Evolutionary conservation across 2,888 invertebrate species (phyloP).

Genomic region (Melinaea menophilus): DNA sequence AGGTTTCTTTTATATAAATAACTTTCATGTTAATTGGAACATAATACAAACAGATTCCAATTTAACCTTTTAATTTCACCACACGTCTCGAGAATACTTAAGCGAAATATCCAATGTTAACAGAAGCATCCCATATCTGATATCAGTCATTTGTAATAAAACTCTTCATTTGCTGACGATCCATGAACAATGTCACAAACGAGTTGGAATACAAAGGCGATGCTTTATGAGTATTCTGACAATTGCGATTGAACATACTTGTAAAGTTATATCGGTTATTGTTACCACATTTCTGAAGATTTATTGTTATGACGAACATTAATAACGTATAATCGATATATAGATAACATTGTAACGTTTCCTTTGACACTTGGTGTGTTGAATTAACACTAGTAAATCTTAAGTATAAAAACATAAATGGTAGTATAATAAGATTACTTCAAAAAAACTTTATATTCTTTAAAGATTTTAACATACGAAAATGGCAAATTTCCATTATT

Average conservation of each 20-base stretch:
- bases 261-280: conserved; percentile 58
- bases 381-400: neutral
- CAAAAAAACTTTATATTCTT: neutral
- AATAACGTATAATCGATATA: conserved; percentile 41
- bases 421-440: neutral
- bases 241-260: conserved; percentile 61
- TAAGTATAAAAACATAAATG: neutral
- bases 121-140: conserved; percentile 13
- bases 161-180: conserved; percentile 47
- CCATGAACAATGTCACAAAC: conserved; percentile 56
- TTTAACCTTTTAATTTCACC: neutral
- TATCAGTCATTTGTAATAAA: conserved; percentile 33
- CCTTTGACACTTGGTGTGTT: conserved; percentile 9
- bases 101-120: conserved; percentile 15
- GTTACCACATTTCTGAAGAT: conserved; percentile 57
- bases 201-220: conserved; percentile 56
- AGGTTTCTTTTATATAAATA: conserved; percentile 50
- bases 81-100: conserved; percentile 9
- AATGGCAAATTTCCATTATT: neutral
- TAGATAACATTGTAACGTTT: conserved; percentile 25
- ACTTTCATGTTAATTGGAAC: conserved; percentile 21
- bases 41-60: neutral
- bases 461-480: neutral
- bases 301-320: conserved; percentile 48
- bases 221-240: conserved; percentile 62